A percentile compares a stretch with the other conserved stretches of the same genome.
Conservation (phyloP, 1,140 invertebrate species). For the Teleopsis dalmanni region DNA sequence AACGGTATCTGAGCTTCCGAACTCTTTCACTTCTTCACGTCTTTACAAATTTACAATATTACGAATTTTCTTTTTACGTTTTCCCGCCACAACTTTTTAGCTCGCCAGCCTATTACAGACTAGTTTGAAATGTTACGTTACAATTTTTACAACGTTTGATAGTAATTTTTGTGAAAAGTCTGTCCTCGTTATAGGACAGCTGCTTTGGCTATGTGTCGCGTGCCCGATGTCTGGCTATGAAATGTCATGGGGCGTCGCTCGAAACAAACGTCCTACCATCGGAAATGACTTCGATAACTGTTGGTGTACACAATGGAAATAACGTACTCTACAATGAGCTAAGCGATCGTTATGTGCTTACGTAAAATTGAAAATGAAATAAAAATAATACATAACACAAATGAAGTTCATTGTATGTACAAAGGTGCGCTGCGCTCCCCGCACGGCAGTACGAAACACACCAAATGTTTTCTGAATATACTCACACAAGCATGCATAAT, state of each 20-base stretch:
- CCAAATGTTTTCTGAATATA: too few species aligned
- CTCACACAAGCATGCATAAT: too few species aligned
- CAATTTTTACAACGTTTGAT: slow-evolving; percentile 4
- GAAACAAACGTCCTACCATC: slow-evolving; percentile 19
- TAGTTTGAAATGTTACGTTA: not conserved
- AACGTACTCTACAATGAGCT: not conserved
- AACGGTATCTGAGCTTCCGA: too few species aligned
- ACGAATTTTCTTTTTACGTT: not conserved
- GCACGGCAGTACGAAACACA: too few species aligned
- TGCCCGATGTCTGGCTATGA: slow-evolving; percentile 31
- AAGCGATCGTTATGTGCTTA: not conserved
- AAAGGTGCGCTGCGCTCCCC: too few species aligned
- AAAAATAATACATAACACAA: too few species aligned
- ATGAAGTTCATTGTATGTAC: too few species aligned
- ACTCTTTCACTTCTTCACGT: too few species aligned
- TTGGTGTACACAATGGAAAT: slow-evolving; percentile 22
- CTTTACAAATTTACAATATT: not conserved
- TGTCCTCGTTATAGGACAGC: slow-evolving; percentile 36
- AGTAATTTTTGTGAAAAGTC: not conserved
- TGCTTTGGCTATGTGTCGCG: slow-evolving; percentile 42
- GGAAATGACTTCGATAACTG: slow-evolving; percentile 43
- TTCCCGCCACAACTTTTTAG: slow-evolving; percentile 6
- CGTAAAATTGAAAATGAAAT: too few species aligned
- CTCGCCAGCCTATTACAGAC: slow-evolving; percentile 2
- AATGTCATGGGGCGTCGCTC: slow-evolving; percentile 32